Evolutionary conservation across 1,140 invertebrate genomes (phyloP).

Genomic region (Zaprionus capensis): DNA sequence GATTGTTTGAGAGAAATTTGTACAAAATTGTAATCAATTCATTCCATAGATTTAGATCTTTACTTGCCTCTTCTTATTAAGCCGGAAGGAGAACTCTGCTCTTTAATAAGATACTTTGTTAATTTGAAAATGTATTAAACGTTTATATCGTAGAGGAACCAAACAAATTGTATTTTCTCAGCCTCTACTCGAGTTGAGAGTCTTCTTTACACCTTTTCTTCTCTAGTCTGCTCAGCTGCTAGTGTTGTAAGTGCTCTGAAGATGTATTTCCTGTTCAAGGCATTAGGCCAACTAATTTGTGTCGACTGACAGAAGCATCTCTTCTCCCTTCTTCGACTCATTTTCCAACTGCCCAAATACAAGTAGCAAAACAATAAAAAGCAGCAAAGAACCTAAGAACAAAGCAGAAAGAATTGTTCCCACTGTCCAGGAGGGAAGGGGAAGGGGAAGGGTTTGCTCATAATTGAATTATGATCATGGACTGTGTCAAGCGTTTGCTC

Average conservation of each 20-base stretch:
- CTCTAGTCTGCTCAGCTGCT: neutral
- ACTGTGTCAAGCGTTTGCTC: conserved; percentile 51
- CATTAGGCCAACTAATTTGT: conserved; percentile 8
- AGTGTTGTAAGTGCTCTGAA: neutral
- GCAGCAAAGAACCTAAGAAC: neutral
- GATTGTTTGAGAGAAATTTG: no score
- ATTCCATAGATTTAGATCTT: no score
- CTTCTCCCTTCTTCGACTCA: conserved; percentile 12
- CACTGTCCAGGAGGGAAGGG: neutral
- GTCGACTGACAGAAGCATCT: neutral
- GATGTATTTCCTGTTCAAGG: neutral
- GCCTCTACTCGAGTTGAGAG: neutral
- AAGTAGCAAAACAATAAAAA: neutral
- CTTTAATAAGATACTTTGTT: neutral
- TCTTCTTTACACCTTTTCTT: neutral
- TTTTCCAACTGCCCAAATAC: conserved; percentile 8
- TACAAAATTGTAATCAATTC: no score
- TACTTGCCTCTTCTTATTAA: no score
- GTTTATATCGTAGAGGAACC: neutral
- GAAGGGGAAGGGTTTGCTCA: conserved; percentile 11
- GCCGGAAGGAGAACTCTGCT: no score
- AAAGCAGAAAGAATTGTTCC: neutral
- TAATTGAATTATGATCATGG: conserved; percentile 77
- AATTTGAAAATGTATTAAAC: neutral
- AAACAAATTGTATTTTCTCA: neutral